A percentile compares a stretch with the other conserved stretches of the same genome.
Conservation (phyloP, 2,888 invertebrate genomes). For the Cyaniris semiargus region DNA sequence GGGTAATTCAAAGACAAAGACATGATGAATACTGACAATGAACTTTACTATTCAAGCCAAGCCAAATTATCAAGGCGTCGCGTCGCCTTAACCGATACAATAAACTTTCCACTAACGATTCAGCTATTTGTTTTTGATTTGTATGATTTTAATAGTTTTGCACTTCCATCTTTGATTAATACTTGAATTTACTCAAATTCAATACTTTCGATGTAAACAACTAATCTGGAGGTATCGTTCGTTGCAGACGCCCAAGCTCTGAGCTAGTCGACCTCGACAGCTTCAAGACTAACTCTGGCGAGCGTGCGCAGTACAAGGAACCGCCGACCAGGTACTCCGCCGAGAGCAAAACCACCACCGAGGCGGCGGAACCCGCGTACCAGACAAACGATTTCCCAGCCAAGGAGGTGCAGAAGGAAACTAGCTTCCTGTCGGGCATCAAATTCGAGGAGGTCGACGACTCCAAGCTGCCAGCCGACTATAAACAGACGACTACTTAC, state of each 20-base stretch:
- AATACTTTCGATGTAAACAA: not conserved
- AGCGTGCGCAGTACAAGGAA: conserved; percentile 78
- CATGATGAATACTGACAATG: too few species aligned
- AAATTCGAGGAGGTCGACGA: conserved; percentile 70
- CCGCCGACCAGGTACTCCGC: conserved; percentile 69
- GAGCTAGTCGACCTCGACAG: conserved; percentile 91
- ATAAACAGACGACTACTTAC: conserved; percentile 65
- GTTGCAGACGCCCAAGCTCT: conserved; percentile 85
- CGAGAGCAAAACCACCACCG: conserved; percentile 76
- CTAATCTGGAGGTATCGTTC: conserved; percentile 2
- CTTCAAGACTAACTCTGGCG: conserved; percentile 87
- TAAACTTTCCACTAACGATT: not conserved
- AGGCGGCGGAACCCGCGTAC: conserved; percentile 73
- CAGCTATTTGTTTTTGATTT: not conserved
- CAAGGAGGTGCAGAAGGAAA: conserved; percentile 64
- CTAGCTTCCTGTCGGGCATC: conserved; percentile 67
- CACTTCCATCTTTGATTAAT: not conserved
- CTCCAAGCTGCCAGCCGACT: conserved; percentile 67
- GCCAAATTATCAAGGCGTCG: too few species aligned
- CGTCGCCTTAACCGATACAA: not conserved
- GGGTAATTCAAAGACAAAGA: too few species aligned
- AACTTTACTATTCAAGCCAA: too few species aligned
- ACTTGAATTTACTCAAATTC: not conserved
- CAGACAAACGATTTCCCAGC: conserved; percentile 55
- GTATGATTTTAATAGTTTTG: not conserved